phyloP scores from a whole-genome alignment of 2,888 invertebrate species.

The Erannis defoliaria region DNA sequence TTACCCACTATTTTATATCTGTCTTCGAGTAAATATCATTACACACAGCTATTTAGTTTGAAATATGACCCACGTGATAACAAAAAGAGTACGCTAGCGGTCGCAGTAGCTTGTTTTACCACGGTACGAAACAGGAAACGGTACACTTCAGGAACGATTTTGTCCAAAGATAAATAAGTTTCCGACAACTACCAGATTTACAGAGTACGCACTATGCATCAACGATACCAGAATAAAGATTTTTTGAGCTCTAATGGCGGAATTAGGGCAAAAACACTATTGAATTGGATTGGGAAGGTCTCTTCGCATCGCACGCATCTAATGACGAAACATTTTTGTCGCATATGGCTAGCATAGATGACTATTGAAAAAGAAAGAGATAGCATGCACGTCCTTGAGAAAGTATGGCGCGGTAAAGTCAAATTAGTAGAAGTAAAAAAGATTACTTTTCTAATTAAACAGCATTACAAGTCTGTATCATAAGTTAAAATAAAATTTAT shows the following conservation, averaged over 20 bases:
- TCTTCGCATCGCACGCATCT: slow-evolving; percentile 69
- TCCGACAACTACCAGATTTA: slow-evolving; percentile 27
- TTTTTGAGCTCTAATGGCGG: slow-evolving; percentile 81
- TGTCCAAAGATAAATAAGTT: slow-evolving; percentile 33
- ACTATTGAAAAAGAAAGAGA: slow-evolving; percentile 69
- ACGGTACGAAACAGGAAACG: slow-evolving; percentile 83
- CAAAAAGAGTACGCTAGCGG: slow-evolving; percentile 78
- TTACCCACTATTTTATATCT: slow-evolving; percentile 25
- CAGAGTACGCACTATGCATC: slow-evolving; percentile 32
- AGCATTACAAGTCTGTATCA: neutral
- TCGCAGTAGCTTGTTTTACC: slow-evolving; percentile 82
- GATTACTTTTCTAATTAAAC: no score
- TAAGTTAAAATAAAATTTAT: no score
- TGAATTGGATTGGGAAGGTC: slow-evolving; percentile 52
- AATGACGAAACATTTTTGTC: slow-evolving; percentile 76
- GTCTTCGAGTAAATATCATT: slow-evolving; percentile 43
- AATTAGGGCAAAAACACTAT: slow-evolving; percentile 78
- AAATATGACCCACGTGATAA: slow-evolving; percentile 86
- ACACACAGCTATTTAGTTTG: slow-evolving; percentile 61
- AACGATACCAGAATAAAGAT: slow-evolving; percentile 64
- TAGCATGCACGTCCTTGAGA: slow-evolving; percentile 68
- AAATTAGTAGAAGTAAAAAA: no score
- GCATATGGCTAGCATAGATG: slow-evolving; percentile 62
- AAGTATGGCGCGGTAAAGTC: slow-evolving; percentile 83
- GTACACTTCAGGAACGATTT: slow-evolving; percentile 73